Evolutionary conservation across 2,888 invertebrate genomes (phyloP).

Genomic region (Enoplolaimus lenunculus): DNA sequence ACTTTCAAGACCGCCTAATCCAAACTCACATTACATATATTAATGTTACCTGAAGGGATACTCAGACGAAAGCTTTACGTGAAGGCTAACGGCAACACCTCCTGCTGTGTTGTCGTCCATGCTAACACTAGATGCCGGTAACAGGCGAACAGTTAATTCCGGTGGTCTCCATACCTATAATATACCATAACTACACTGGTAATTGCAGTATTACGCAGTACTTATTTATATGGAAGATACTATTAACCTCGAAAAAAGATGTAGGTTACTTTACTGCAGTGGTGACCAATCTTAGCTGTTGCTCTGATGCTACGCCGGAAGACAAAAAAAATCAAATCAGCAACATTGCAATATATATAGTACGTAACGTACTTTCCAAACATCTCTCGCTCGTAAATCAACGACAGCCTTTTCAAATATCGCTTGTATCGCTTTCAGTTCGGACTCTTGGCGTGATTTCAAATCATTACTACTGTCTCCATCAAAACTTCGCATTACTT

Average conservation of each 20-base stretch:
- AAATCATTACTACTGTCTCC: background rate
- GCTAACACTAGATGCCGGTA: background rate
- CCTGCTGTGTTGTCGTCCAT: background rate
- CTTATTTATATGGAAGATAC: no score
- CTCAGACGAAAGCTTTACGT: background rate
- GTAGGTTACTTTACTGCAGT: background rate
- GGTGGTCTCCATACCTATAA: background rate
- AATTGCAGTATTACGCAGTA: no score
- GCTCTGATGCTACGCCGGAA: no score
- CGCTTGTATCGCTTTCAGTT: background rate
- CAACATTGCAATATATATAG: background rate
- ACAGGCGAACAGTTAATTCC: background rate
- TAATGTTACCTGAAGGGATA: background rate
- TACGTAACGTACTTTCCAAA: background rate
- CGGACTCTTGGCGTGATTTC: background rate
- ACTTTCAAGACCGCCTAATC: no score
- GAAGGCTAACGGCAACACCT: background rate
- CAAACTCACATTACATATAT: background rate
- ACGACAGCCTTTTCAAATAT: background rate
- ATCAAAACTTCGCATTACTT: no score
- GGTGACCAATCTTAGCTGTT: no score
- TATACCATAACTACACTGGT: background rate
- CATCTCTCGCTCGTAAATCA: background rate
- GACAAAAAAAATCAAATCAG: background rate
- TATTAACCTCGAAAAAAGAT: no score